Evolutionary conservation across 2,113 vertebrate species (phyloP).

Genomic region (Bettongia penicillata): DNA sequence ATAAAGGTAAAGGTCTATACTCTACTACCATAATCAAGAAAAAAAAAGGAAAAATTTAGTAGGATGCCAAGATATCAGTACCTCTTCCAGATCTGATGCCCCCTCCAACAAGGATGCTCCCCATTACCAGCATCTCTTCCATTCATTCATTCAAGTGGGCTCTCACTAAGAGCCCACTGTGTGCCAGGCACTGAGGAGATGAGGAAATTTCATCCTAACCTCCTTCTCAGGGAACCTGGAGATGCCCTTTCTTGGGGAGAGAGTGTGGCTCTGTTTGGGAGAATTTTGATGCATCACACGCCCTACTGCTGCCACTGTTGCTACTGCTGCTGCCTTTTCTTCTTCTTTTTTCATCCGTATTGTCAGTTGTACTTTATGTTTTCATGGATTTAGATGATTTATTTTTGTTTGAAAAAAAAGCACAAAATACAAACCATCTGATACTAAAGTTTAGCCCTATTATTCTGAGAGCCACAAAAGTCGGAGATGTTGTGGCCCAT

Average conservation of each 20-base stretch:
- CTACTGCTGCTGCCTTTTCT: not conserved
- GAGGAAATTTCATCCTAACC: not conserved
- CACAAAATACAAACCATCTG: conserved; percentile 73
- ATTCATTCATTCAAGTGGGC: not conserved
- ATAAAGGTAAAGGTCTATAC: not conserved
- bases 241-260: not conserved
- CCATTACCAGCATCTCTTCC: not conserved
- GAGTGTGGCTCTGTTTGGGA: conserved; percentile 4
- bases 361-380: conserved; percentile 76
- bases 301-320: conserved; percentile 1
- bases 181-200: not conserved
- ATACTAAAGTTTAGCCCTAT: conserved; percentile 61
- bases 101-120: not conserved
- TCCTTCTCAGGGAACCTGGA: not conserved
- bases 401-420: conserved; percentile 81
- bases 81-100: not conserved
- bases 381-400: conserved; percentile 80
- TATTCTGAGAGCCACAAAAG: conserved; percentile 67
- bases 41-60: not conserved
- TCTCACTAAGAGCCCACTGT: not conserved
- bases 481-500: conserved; percentile 69
- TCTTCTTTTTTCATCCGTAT: conserved; percentile 67
- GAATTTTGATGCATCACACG: conserved; percentile 59
- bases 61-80: not conserved
- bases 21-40: not conserved